phyloP scores from a whole-genome alignment of 2,888 invertebrate genomes.

The Bhutanitis thaidina region DNA sequence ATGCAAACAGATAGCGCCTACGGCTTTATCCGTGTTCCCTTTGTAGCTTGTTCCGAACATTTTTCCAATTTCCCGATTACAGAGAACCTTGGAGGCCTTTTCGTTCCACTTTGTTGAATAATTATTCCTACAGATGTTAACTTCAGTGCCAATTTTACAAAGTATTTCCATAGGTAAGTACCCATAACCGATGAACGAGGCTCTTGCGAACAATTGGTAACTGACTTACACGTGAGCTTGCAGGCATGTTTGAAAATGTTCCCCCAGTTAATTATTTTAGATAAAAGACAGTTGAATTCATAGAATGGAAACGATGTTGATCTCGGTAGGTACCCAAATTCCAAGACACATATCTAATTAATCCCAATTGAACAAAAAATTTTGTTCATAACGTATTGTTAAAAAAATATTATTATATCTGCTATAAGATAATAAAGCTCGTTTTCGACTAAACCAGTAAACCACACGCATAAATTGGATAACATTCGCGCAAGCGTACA shows the following conservation, averaged over 20 bases:
- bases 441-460: constrained; percentile 23
- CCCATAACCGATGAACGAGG: too few relatives aligned
- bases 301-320: too few relatives aligned
- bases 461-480: constrained; percentile 29
- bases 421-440: constrained; percentile 23
- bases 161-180: too few relatives aligned
- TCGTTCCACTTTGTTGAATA: constrained; percentile 21
- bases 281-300: too few relatives aligned
- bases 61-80: constrained; percentile 19
- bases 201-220: too few relatives aligned
- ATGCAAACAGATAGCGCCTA: constrained; percentile 8
- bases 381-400: constrained; percentile 11
- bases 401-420: constrained; percentile 15
- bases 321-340: too few relatives aligned
- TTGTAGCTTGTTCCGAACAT: constrained; percentile 4
- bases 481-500: constrained; percentile 40
- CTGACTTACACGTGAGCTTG: too few relatives aligned
- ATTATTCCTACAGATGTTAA: constrained; percentile 19
- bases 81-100: constrained; percentile 16
- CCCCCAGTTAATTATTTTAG: too few relatives aligned
- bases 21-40: constrained; percentile 7
- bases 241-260: too few relatives aligned
- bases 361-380: constrained; percentile 4
- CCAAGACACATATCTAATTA: too few relatives aligned
- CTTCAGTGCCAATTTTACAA: constrained; percentile 15